phyloP scores from a whole-genome alignment of 2,797 vertebrate species.

The Alauda arvensis region DNA sequence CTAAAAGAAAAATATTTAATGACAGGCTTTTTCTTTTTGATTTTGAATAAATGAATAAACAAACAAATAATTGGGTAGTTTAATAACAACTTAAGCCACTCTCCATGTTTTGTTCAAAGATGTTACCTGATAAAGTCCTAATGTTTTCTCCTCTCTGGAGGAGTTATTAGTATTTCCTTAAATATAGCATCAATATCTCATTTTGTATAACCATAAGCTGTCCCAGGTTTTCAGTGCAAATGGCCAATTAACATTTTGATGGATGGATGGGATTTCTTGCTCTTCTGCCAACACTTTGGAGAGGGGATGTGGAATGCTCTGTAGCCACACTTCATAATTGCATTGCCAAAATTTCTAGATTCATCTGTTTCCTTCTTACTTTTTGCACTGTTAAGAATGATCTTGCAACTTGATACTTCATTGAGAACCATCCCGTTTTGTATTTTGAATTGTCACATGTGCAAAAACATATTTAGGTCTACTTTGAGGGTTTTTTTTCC shows the following conservation, averaged over 20 bases:
- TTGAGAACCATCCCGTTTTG: not conserved
- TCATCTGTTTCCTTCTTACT: not conserved
- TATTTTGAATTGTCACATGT: not conserved
- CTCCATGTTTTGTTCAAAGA: not conserved
- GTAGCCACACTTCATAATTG: not conserved
- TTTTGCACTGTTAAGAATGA: not conserved
- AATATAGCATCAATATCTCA: not conserved
- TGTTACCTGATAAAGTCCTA: not conserved
- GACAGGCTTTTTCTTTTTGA: not conserved
- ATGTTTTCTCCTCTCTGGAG: accelerated
- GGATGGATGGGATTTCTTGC: not conserved
- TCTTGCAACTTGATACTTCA: not conserved
- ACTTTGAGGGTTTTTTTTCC: accelerated
- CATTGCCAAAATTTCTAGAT: not conserved
- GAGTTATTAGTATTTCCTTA: not conserved
- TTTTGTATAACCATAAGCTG: not conserved
- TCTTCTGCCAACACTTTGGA: not conserved
- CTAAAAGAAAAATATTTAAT: not conserved
- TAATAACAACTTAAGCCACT: not conserved
- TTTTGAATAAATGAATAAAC: not conserved
- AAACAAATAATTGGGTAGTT: not conserved
- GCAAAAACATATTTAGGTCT: not conserved
- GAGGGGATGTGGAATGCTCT: not conserved
- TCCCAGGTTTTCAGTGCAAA: not conserved
- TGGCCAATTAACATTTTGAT: not conserved